These are phyloP conservation scores for Hydrozoanthus gracilis DNA, from an alignment of 92 coral and sea anemone genomes.

Conservation along the genomic window DNA sequence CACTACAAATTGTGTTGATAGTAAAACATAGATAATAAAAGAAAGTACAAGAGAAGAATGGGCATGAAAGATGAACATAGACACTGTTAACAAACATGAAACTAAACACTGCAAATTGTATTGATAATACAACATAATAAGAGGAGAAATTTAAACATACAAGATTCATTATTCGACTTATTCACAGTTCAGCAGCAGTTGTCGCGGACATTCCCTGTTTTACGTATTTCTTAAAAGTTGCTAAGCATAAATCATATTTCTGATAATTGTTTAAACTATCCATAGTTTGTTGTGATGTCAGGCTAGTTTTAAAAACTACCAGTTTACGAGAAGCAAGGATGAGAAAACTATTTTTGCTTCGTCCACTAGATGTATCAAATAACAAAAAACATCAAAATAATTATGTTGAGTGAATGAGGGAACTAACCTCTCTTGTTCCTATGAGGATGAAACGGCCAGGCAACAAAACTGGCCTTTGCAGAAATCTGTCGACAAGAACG, in stretches of 20 bases:
- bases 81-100: neutral
- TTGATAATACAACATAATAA: neutral
- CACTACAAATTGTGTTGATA: too few species aligned
- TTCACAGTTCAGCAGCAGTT: too few species aligned
- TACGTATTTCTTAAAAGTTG: neutral
- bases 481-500: slow-evolving; percentile 51
- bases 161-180: neutral
- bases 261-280: too few species aligned
- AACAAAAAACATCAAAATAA: neutral
- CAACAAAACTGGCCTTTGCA: slow-evolving; percentile 49
- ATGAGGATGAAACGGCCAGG: slow-evolving; percentile 66
- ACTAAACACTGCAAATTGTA: neutral
- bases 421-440: slow-evolving; percentile 39
- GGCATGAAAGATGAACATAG: neutral
- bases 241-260: too few species aligned
- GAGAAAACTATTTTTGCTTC: neutral
- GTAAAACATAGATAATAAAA: too few species aligned
- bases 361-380: neutral
- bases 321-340: neutral
- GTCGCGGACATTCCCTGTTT: neutral
- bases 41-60: neutral
- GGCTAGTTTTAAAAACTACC: too few species aligned
- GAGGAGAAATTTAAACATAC: neutral
- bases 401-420: neutral
- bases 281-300: too few species aligned